Base-by-base conservation (phyloP, 2,797 vertebrate species). In the Eidolon dupreanum region DNA sequence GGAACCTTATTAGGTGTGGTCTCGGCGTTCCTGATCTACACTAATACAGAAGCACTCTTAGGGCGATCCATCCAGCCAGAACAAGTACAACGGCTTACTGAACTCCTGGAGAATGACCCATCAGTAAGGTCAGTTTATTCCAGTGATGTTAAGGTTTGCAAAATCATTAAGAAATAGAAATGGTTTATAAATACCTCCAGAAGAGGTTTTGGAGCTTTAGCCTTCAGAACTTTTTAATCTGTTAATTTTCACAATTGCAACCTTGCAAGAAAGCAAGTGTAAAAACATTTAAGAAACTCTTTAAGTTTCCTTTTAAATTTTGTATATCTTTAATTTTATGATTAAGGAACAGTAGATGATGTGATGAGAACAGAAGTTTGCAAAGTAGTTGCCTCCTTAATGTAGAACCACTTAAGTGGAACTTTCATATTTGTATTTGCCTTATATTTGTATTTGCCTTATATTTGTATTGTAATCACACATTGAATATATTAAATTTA, bases 11-110 rank as follows among this genome's bases (percentile, higher is more conserved):
- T 99, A 95, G 99, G 99, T 55, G 57, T 98, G 0, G 99, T 99
- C 93, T 99, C 99, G 0, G 99, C 99, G 3, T 99, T 99, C 98
- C 99, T 99, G 19, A 99, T 99, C 98, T 99, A 99, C 98, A 99
- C 99, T 2, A 99, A 99, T 98, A 99, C 99, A 0, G 99, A 99
- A 98, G 99, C 99, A 16, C 99, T 99, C 75, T 98, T 99, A 96
- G 99, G 99, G 31, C 98, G 99, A 77, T 99, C 99, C 97, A 99
- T 99, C 96, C 99, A 99, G 96, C 98, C 99, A 0, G 99, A 99
- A 9, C 99, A 99, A n/a, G 98, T 99, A 9, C 99, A 99, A 94
- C 99, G 99, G 94, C 99, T 99, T n/a, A 99, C 99, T 0, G 99
- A 99, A 97, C 99, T 99, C 95, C 97, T 99, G 93, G 99, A 99